Evolutionary conservation across 2,797 vertebrate genomes (phyloP).

Genomic region (Rhincodon typus): DNA sequence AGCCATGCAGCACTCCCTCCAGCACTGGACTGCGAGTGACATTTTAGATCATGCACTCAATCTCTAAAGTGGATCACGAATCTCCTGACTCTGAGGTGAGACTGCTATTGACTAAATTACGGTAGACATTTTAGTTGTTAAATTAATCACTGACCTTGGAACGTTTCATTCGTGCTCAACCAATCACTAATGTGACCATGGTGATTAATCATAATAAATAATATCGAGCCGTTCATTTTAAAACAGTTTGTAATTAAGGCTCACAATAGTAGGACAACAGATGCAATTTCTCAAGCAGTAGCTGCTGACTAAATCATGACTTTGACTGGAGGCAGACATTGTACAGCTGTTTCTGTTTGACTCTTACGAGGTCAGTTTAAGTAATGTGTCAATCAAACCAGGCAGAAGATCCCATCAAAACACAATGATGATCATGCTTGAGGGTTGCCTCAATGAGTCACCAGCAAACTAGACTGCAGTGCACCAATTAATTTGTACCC

Average conservation of each 20-base stretch:
- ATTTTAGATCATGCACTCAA: neutral
- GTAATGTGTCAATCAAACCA: neutral
- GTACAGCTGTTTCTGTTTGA: neutral
- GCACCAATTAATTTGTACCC: neutral
- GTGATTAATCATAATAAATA: neutral
- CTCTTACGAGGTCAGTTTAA: neutral
- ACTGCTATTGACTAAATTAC: neutral
- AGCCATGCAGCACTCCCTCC: neutral
- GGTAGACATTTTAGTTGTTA: neutral
- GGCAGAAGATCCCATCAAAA: neutral
- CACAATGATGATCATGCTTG: neutral
- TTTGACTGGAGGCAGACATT: neutral
- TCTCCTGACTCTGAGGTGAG: neutral
- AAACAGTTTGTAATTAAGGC: neutral
- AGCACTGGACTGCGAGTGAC: neutral
- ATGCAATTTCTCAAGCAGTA: neutral
- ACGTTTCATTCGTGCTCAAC: neutral
- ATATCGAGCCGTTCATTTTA: neutral
- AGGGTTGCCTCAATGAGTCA: neutral
- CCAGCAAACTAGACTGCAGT: neutral
- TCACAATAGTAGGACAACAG: neutral
- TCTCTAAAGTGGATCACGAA: neutral
- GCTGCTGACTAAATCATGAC: neutral
- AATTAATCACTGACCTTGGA: neutral
- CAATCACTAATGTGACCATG: neutral